Conservation (phyloP, 2,888 invertebrate genomes). For the Drosophila multiciliata region DNA sequence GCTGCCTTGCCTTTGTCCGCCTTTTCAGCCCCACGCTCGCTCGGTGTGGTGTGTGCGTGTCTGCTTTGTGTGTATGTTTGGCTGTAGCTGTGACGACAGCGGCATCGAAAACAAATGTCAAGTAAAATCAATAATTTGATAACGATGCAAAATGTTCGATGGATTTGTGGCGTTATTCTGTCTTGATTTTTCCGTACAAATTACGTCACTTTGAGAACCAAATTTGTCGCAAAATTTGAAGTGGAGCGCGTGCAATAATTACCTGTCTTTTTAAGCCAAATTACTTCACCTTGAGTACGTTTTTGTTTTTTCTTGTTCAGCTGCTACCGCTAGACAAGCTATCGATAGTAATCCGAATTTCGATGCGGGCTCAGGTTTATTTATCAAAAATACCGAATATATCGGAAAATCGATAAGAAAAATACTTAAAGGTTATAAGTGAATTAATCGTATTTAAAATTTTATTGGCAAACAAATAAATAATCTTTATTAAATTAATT, state of each 20-base stretch:
- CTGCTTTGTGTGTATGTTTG: slow-evolving; percentile 23
- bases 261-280: slow-evolving; percentile 71
- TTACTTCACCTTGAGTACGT: slow-evolving; percentile 73
- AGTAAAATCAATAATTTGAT: slow-evolving; percentile 70
- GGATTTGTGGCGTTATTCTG: slow-evolving; percentile 2
- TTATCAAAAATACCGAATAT: slow-evolving; percentile 27
- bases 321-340: slow-evolving; percentile 48
- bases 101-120: slow-evolving; percentile 62
- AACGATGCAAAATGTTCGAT: slow-evolving; percentile 23
- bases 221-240: slow-evolving; percentile 19
- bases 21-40: slow-evolving; percentile 29
- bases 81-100: slow-evolving; percentile 68
- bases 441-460: background rate
- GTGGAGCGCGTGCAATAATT: slow-evolving; percentile 44
- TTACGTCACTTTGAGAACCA: slow-evolving; percentile 30
- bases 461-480: background rate
- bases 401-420: background rate
- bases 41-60: slow-evolving; percentile 1
- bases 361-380: background rate
- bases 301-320: slow-evolving; percentile 61
- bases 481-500: slow-evolving; percentile 15
- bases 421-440: background rate
- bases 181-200: background rate
- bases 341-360: slow-evolving; percentile 26
- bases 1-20: slow-evolving; percentile 55